Conservation (phyloP, 2,113 vertebrate species). For the Uria aalge region DNA sequence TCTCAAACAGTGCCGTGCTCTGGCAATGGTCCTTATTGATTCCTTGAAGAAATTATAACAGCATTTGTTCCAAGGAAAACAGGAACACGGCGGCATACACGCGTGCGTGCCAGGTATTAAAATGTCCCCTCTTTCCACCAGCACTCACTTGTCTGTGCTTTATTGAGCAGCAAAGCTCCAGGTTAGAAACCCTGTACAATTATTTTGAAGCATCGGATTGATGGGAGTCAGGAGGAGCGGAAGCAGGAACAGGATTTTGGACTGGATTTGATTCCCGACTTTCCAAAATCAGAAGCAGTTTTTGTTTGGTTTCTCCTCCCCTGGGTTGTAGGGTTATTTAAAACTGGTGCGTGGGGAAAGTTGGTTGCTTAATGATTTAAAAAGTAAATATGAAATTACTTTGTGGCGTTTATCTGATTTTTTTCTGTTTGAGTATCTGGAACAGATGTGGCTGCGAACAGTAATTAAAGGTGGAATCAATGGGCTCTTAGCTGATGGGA, state of each 20-base stretch:
- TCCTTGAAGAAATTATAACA: conserved; percentile 70
- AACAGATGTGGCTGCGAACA: background rate
- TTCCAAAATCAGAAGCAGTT: background rate
- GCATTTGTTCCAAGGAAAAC: conserved; percentile 69
- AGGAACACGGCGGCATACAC: background rate
- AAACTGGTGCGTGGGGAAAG: background rate
- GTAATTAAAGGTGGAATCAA: conserved; percentile 18
- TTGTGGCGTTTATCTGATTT: background rate
- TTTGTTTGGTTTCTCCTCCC: background rate
- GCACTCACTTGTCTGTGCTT: conserved; percentile 48
- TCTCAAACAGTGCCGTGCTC: conserved; percentile 55
- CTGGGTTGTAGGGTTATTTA: background rate
- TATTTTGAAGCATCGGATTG: conserved; percentile 25
- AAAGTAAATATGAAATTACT: background rate
- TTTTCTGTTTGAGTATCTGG: background rate
- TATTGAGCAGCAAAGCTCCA: conserved; percentile 51
- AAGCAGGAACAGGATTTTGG: background rate
- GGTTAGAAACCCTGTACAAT: conserved; percentile 26
- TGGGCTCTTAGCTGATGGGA: background rate
- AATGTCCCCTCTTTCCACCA: background rate
- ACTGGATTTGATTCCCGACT: background rate
- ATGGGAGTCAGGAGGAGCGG: background rate
- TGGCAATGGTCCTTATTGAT: conserved; percentile 69
- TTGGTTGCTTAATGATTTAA: background rate
- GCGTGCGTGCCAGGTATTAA: background rate